Evolutionary conservation across 1,140 invertebrate genomes (phyloP), one percentile per base, ranked within the genome.

Genomic region (Agraylea sexmaculata): DNA sequence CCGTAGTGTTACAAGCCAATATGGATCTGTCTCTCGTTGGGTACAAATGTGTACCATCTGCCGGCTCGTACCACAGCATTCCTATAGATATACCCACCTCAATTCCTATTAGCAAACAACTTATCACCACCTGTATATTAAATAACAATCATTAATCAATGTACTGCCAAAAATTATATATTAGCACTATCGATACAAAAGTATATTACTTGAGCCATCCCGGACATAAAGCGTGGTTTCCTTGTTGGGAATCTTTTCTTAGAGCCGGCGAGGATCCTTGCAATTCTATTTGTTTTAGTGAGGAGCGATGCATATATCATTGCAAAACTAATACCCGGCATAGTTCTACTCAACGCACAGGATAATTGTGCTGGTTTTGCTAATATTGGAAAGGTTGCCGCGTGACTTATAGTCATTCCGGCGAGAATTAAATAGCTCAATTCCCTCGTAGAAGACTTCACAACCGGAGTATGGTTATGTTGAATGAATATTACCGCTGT

Each of bases 261-360:
- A 32, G 78, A 83, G 1, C 83, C 82, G 8, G 84, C 82, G 22
- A 90, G 67, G 49, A 89, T 88, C 12, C 86, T 58, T 0, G 84
- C 83, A 23, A 90, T 90, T 34, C 86, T 66, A 60, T 90, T 89
- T 0, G 86, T 90, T 68, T 88, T 87, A 2, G 84, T 88, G 2
- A 89, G 69, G 10, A 90, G 59, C 4, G 84, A 78, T 0, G 81
- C 80, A 57, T 88, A 90, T 44, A 89, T 86, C 60, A 88, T 79
- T 0, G 83, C 74, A 52, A 90, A 87, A 27, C 78, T 78, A 27
- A 89, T 66, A 3, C 82, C 82, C 0, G 83, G 83, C 43, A 85
- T 59, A 23, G 81, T 67, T 27, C 82, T 65, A 17, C 74, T 71
- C 6, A 85, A 48, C 11, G 75, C 72, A 57, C 87, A 91, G 0